A percentile compares a stretch with the other conserved stretches of the same genome.
These are phyloP conservation scores for Heterochromis multidens DNA, from an alignment of 2,113 vertebrate genomes.

Conservation along the genomic window DNA sequence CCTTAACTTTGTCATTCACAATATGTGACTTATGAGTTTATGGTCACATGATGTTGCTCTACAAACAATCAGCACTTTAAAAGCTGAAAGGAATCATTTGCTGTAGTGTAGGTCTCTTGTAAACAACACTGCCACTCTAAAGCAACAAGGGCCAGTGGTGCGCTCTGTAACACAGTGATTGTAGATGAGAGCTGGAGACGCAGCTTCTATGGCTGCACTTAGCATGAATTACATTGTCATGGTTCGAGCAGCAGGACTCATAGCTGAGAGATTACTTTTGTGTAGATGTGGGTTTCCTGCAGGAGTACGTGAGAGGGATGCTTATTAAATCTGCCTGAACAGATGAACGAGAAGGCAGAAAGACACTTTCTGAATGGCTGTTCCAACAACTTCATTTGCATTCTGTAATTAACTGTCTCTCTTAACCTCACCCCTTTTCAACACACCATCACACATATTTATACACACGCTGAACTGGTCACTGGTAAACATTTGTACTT, in stretches of 20 bases:
- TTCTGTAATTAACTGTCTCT: slow-evolving; percentile 78
- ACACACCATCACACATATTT: background rate
- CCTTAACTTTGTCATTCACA: background rate
- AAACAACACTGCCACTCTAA: background rate
- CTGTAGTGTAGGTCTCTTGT: background rate
- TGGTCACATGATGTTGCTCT: background rate
- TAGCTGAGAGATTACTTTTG: slow-evolving; percentile 57
- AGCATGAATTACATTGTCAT: slow-evolving; percentile 63
- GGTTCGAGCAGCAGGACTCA: slow-evolving; percentile 33
- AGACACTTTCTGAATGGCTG: slow-evolving; percentile 56
- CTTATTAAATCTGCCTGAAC: slow-evolving; percentile 61
- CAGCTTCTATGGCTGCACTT: slow-evolving; percentile 35
- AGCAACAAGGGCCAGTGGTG: background rate
- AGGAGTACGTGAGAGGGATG: slow-evolving; percentile 37
- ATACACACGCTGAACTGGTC: background rate
- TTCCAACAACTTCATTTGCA: slow-evolving; percentile 76
- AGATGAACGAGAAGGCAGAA: slow-evolving; percentile 43
- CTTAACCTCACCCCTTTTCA: background rate
- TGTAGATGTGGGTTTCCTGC: slow-evolving; percentile 53
- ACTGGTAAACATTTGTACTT: slow-evolving; percentile 40
- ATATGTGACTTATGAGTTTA: background rate
- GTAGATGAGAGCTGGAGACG: background rate
- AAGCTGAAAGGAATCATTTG: background rate
- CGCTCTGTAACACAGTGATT: background rate
- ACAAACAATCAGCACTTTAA: background rate